These are phyloP conservation scores for Probaryconus sp. DNA, from an alignment of 1,140 invertebrate genomes.

Conservation along the genomic window DNA sequence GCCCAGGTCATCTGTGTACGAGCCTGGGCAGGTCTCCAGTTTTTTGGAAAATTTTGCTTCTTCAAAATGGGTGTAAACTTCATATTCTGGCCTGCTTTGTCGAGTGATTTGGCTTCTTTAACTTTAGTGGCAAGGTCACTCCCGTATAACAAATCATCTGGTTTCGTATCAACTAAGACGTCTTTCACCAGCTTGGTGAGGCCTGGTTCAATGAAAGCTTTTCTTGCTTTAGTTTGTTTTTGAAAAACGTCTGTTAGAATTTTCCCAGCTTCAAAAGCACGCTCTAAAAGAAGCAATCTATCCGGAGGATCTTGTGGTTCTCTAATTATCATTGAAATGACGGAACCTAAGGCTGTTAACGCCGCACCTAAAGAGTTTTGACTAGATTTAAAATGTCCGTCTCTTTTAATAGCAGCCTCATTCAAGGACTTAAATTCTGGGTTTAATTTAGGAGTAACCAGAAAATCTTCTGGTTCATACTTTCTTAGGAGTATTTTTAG, in stretches of 20 bases:
- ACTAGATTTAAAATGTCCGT: slow-evolving; percentile 25
- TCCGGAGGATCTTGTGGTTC: slow-evolving; percentile 27
- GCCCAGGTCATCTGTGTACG: no score
- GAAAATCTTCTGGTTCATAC: no score
- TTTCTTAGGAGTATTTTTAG: no score
- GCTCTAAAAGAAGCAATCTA: slow-evolving; percentile 11
- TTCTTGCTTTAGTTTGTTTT: slow-evolving; percentile 22
- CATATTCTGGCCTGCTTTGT: no score
- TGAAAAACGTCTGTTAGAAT: slow-evolving; percentile 4
- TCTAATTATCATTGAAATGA: slow-evolving; percentile 24
- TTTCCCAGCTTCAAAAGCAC: slow-evolving; percentile 32
- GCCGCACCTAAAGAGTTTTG: slow-evolving; percentile 13
- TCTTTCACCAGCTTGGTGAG: slow-evolving; percentile 23
- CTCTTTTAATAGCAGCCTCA: slow-evolving; percentile 11
- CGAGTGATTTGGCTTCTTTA: slow-evolving; percentile 23
- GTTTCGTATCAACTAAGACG: slow-evolving; percentile 8
- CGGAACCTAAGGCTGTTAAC: slow-evolving; percentile 8
- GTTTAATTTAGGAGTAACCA: no score
- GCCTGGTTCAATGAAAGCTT: slow-evolving; percentile 32
- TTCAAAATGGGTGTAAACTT: no score
- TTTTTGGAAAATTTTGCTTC: no score
- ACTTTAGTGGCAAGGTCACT: slow-evolving; percentile 10
- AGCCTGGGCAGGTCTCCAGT: no score
- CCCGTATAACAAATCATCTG: slow-evolving; percentile 19
- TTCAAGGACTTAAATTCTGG: no score